These are phyloP conservation scores for Cephus pygmeus DNA, from an alignment of 2,888 invertebrate genomes.

Conservation along the genomic window DNA sequence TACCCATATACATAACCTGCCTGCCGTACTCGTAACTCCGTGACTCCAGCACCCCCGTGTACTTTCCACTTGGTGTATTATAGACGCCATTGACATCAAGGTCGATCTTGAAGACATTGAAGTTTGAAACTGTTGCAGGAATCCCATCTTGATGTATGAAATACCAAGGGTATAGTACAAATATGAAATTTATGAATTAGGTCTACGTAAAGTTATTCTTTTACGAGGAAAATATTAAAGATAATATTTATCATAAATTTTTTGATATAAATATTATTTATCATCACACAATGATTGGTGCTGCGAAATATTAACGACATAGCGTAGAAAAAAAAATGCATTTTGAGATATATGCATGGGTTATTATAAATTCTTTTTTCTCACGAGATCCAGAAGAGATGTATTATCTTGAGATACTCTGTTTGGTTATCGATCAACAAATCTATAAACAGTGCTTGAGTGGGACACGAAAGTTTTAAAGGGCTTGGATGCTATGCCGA, in stretches of 20 bases:
- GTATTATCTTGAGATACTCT: neutral
- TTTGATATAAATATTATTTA: neutral
- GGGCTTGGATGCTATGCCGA: neutral
- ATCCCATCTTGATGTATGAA: neutral
- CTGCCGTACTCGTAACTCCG: slow-evolving; percentile 9
- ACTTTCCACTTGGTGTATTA: neutral
- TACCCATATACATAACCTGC: slow-evolving; percentile 31
- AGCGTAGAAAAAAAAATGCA: neutral
- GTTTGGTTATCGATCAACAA: neutral
- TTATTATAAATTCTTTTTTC: slow-evolving; percentile 38
- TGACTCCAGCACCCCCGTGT: neutral
- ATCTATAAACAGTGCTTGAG: slow-evolving; percentile 4
- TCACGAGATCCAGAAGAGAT: slow-evolving; percentile 23
- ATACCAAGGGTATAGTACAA: neutral
- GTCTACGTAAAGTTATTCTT: neutral
- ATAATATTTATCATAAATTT: neutral
- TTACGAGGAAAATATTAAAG: neutral
- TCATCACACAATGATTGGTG: neutral
- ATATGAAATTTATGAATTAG: neutral
- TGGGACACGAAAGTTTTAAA: neutral
- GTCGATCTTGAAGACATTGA: neutral
- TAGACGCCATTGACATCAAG: neutral
- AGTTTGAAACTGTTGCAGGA: neutral
- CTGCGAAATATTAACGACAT: neutral
- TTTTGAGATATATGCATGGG: slow-evolving; percentile 10